These are phyloP conservation scores for Turritopsis dohrnii DNA, from an alignment of 30 jellyfish, hydroid and myxozoan genomes.

Conservation along the genomic window DNA sequence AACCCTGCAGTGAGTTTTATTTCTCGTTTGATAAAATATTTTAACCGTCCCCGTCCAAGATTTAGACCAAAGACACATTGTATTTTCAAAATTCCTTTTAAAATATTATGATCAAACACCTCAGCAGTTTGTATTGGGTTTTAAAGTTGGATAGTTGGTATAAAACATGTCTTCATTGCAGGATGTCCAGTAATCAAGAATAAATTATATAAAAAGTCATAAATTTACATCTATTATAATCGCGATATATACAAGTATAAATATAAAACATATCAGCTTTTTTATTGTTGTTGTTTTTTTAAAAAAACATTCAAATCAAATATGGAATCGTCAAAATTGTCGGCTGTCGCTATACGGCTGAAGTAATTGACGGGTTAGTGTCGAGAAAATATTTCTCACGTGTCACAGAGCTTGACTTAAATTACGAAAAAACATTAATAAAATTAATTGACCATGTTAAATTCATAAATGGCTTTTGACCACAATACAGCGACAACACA, in stretches of 20 bases:
- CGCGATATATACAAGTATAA: background rate
- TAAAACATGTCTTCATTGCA: background rate
- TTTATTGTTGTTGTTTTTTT: too few species aligned
- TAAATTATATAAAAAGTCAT: background rate
- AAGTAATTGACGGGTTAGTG: background rate
- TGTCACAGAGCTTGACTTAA: background rate
- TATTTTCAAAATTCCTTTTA: too few species aligned
- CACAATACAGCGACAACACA: too few species aligned
- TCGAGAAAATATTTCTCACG: background rate
- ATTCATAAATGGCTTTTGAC: background rate
- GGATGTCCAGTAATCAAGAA: background rate
- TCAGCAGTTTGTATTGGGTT: too few species aligned
- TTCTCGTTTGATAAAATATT: too few species aligned
- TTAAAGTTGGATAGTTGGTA: background rate
- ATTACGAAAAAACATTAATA: background rate
- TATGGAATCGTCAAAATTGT: background rate
- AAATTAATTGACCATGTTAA: background rate
- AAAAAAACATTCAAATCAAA: background rate
- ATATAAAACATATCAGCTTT: background rate
- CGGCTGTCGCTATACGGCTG: background rate
- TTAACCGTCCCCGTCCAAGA: too few species aligned
- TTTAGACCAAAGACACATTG: too few species aligned
- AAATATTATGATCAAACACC: too few species aligned
- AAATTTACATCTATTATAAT: background rate
- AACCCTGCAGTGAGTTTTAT: background rate